Percentiles rank a stretch among this genome's conserved stretches.
Evolutionary conservation across 2,797 vertebrate genomes (phyloP).

Genomic region (Silurus aristotelis): DNA sequence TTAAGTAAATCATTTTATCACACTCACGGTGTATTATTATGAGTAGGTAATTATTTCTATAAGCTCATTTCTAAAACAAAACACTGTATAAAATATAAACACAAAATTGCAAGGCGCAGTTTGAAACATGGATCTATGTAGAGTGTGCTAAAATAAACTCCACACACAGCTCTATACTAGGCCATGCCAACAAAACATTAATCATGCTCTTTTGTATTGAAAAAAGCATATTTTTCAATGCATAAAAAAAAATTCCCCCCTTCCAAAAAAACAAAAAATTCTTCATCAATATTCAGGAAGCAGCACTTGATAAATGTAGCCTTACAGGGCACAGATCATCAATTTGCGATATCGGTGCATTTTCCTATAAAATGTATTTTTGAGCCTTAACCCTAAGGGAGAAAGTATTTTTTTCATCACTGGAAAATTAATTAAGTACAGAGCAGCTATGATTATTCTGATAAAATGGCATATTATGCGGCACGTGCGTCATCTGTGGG

Average conservation of each 20-base stretch:
- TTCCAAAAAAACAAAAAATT: neutral
- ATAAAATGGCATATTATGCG: neutral
- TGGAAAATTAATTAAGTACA: constrained; percentile 15
- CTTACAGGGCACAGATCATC: constrained; percentile 7
- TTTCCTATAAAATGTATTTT: constrained; percentile 16
- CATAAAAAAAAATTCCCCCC: no score
- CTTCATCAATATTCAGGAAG: constrained; percentile 11
- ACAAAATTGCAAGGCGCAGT: neutral
- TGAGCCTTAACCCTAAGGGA: constrained; percentile 4
- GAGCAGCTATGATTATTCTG: neutral
- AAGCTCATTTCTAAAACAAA: neutral
- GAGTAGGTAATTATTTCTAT: no score
- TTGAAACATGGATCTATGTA: neutral
- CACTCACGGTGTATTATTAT: neutral
- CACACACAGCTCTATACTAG: neutral
- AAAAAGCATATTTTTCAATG: neutral
- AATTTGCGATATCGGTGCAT: constrained; percentile 9
- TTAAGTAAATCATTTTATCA: neutral
- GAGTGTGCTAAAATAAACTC: neutral
- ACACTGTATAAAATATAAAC: neutral
- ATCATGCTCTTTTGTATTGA: constrained; percentile 2
- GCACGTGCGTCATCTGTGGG: neutral
- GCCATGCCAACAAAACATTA: neutral
- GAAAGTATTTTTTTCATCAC: neutral
- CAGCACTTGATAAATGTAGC: constrained; percentile 15